phyloP scores from a whole-genome alignment of 2,797 vertebrate species.

The Crossoptilon crossoptilon region DNA sequence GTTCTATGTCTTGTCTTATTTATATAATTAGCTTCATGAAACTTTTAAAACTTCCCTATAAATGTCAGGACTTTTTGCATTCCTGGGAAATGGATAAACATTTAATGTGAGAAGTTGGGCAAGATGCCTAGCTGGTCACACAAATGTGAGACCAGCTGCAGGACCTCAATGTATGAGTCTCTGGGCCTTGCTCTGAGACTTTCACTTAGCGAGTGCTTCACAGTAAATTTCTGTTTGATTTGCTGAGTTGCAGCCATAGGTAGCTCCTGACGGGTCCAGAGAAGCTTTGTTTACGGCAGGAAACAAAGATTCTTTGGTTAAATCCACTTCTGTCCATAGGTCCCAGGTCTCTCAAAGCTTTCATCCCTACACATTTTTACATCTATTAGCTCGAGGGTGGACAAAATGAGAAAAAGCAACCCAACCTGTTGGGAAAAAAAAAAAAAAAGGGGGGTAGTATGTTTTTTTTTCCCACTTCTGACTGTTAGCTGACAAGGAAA shows the following conservation, averaged over 20 bases:
- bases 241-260: not conserved
- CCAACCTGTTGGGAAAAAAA: rapidly evolving
- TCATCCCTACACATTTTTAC: not conserved
- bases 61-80: not conserved
- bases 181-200: not conserved
- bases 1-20: not conserved
- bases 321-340: rapidly evolving
- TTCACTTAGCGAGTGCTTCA: not conserved
- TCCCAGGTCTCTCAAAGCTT: not conserved
- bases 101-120: not conserved
- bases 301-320: not conserved
- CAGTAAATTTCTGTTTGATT: not conserved
- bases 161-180: not conserved
- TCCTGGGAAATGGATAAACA: slow-evolving; percentile 15
- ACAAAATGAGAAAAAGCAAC: not conserved
- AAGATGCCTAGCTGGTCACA: not conserved
- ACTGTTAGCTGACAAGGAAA: not conserved
- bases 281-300: not conserved
- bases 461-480: not conserved
- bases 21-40: not conserved
- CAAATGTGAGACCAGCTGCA: not conserved
- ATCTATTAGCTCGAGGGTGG: not conserved
- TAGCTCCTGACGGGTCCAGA: not conserved
- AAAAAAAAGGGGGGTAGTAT: not conserved
- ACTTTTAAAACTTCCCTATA: slow-evolving; percentile 11